Evolutionary conservation across 2,888 invertebrate genomes (phyloP), one percentile per base, ranked within the genome.

Genomic region (Lamproptera curius): DNA sequence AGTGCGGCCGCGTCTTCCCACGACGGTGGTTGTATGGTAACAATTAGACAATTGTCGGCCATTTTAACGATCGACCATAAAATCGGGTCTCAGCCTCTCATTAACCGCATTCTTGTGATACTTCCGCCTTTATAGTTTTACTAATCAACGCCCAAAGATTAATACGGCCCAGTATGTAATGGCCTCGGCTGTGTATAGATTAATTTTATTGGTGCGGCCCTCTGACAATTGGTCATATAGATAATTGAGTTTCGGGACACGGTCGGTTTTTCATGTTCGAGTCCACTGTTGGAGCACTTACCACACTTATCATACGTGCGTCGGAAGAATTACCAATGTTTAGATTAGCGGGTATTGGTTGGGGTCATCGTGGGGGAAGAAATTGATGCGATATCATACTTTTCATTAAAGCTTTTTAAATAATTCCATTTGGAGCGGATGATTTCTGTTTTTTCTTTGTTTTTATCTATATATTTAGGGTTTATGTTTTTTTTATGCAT

Each of bases 101-200:
- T 85, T 86, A 84, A 83, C 85, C 83, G 80, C 86, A 87, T 87
- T 87, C 86, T 75, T 82, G 71, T 79, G 82, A 85, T 84, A 86
- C 84, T 86, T 86, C 86, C 85, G 83, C 82, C 82, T 86, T 87
- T 86, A 87, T 86, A 87, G 86, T 85, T 85, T 84, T 80, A 85
- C 84, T 86, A 86, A 86, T 86, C 86, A 86, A 86, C 83, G 82
- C 79, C 70, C 71, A 61, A 72, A 85, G 84, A 84, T 86, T 85
- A 85, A 84, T 86, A 75, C 74, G 73, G 81, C 76, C 74, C 67
- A 69, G 72, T 72, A 72, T 65, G 80, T 85, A 83, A 84, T 85
- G 79, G 85, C 74, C 76, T 80, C 65, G 77, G 78, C 67, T 71
- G 72, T 71, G 73, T 74, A 65, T 65, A 79, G 81, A 82, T 85